A percentile compares a stretch with the other conserved stretches of the same genome.
Evolutionary conservation across 2,888 invertebrate species (phyloP).

Genomic region (Strigamia crassipes): DNA sequence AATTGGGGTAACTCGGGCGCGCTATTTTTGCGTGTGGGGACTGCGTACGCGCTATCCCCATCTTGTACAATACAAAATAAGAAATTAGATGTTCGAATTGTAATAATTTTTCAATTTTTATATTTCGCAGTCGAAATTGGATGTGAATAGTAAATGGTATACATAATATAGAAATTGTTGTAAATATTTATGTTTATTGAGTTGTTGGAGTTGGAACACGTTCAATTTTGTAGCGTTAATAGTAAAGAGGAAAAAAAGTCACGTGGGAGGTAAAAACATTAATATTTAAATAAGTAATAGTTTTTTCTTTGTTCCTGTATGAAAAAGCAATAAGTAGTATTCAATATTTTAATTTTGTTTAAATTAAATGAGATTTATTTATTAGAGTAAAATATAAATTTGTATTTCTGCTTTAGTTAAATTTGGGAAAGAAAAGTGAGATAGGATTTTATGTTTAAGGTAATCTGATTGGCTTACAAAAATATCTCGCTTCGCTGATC

Average conservation of each 20-base stretch:
- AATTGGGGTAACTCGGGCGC: slow-evolving; percentile 74
- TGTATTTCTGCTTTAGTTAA: neutral
- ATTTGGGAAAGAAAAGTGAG: neutral
- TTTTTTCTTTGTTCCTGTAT: too few relatives aligned
- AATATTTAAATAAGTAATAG: too few relatives aligned
- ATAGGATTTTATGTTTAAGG: neutral
- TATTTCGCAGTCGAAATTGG: neutral
- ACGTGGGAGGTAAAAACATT: too few relatives aligned
- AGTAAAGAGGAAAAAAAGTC: too few relatives aligned
- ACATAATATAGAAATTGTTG: too few relatives aligned
- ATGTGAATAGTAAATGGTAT: too few relatives aligned
- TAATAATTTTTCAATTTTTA: neutral
- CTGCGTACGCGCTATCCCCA: slow-evolving; percentile 57
- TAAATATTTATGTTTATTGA: too few relatives aligned
- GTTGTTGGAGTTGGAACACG: too few relatives aligned
- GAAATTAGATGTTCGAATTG: neutral
- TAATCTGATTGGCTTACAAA: neutral
- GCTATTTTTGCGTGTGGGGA: slow-evolving; percentile 59
- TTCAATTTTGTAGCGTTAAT: too few relatives aligned
- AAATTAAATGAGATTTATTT: too few relatives aligned
- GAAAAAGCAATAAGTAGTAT: too few relatives aligned
- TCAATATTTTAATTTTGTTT: neutral
- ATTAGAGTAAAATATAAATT: neutral
- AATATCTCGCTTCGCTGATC: neutral
- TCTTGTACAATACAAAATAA: neutral